Evolutionary conservation across 2,113 vertebrate genomes (phyloP).

Genomic region (Equus przewalskii): DNA sequence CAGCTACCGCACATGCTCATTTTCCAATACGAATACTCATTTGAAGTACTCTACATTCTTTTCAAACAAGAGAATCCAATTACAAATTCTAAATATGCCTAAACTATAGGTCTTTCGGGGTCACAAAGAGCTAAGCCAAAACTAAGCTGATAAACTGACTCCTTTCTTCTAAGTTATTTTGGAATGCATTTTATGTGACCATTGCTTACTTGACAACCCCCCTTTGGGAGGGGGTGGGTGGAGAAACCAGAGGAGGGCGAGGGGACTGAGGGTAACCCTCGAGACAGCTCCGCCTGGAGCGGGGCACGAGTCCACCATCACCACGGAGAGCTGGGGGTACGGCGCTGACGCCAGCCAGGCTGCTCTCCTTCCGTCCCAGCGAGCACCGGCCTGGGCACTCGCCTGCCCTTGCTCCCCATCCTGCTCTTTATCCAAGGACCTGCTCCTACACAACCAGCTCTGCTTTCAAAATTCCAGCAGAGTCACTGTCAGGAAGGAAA

Average conservation of each 20-base stretch:
- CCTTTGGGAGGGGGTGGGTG: background rate
- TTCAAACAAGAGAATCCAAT: slow-evolving; percentile 24
- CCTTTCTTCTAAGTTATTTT: background rate
- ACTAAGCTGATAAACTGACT: background rate
- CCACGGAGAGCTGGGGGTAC: background rate
- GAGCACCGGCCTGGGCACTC: background rate
- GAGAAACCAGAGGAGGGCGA: background rate
- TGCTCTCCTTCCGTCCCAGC: background rate
- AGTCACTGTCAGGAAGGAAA: background rate
- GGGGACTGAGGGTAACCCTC: background rate
- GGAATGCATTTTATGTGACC: background rate
- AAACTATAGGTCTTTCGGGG: background rate
- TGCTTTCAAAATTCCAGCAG: background rate
- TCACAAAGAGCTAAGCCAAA: background rate
- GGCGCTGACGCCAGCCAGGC: background rate
- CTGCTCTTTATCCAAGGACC: background rate
- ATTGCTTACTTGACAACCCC: background rate
- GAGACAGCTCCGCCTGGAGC: background rate
- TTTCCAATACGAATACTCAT: background rate
- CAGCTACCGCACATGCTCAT: background rate
- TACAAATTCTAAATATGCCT: background rate
- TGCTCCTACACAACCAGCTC: background rate
- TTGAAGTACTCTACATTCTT: background rate
- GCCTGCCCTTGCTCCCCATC: background rate
- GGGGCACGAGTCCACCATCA: background rate